Conservation (phyloP, 2,113 vertebrate species). For the Ranitomeya variabilis region DNA sequence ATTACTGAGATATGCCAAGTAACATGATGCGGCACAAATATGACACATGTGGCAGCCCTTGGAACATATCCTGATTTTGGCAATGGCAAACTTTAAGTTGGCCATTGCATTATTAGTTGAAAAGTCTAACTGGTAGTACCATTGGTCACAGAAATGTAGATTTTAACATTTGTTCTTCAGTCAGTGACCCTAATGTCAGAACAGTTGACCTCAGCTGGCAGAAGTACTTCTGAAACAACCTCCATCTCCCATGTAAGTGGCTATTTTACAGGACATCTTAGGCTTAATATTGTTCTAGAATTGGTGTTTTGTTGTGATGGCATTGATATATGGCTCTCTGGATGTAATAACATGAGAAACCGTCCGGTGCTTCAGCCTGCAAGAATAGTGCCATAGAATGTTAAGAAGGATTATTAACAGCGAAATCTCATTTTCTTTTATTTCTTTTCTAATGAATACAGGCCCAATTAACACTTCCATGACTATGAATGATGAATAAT, state of each 20-base stretch:
- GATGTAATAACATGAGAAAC: slow-evolving; percentile 40
- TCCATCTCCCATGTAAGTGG: slow-evolving; percentile 27
- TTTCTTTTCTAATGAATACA: slow-evolving; percentile 11
- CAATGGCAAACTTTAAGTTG: not conserved
- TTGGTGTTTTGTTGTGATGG: slow-evolving; percentile 42
- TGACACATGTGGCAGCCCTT: not conserved
- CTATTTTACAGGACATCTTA: slow-evolving; percentile 30
- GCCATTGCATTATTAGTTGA: not conserved
- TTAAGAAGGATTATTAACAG: slow-evolving; percentile 40
- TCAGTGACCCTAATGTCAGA: not conserved
- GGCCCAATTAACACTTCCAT: slow-evolving; percentile 18
- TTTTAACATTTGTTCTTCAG: not conserved
- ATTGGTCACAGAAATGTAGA: not conserved
- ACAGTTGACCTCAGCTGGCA: slow-evolving; percentile 1
- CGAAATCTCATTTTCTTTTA: not conserved
- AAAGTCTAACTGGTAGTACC: not conserved
- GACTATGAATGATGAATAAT: slow-evolving; percentile 16
- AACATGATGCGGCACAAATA: not conserved
- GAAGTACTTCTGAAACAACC: not conserved
- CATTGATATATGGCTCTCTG: slow-evolving; percentile 48
- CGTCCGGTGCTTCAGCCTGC: slow-evolving; percentile 41
- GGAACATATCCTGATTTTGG: too few species aligned
- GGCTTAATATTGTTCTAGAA: slow-evolving; percentile 46
- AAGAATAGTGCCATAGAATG: slow-evolving; percentile 43
- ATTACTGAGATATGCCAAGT: not conserved